Base-by-base conservation (phyloP, 2,113 vertebrate species). In the Clarias macrocephalus region DNA sequence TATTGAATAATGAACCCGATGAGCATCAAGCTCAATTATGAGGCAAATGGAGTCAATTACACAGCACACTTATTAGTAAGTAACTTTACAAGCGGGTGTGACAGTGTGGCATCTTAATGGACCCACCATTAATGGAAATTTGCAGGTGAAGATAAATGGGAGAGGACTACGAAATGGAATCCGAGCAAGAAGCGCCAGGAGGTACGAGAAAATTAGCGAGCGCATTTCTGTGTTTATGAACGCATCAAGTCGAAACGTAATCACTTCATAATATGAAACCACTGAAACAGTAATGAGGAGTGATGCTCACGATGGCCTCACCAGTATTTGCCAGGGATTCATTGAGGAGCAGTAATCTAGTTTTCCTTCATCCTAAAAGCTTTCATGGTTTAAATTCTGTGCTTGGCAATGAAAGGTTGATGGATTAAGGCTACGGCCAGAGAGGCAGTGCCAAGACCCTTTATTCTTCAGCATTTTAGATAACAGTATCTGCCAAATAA, bases 1-100 rank as follows among this genome's bases (percentile, higher is more conserved):
- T 82, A 62, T 66, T 28, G 80, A 83, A 73, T 56, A 88, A 88
- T 82, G 30, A 87, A 56, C 15, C 60, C 30, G 57, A 87, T 66
- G 59, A 84, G 59, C 85, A 66, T 57, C 23, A n/a, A 84, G 62
- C 48, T 62, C 68, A 79, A 82, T 89, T 62, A 83, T 42, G 48
- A 87, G 65, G 52, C 21, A 82, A 87, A 85, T 28, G 62, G n/a
- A 85, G 85, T 77, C 52, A 85, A 87, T 83, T 85, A 62, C 48
- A 68, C 80, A 23, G 30, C 73, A 76, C 59, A 81, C 84, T 60
- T 68, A 33, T 76, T 84, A 70, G 23, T 65, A 59, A 76, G 82
- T 70, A 88, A 79, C 76, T 85, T 84, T 80, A 62, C 59, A 37
- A 73, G 63, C 19, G 19, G 72, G 75, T 89, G 86, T 79, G 83